Evolutionary conservation across 2,888 invertebrate genomes (phyloP).

Genomic region (Conchocele bisecta): DNA sequence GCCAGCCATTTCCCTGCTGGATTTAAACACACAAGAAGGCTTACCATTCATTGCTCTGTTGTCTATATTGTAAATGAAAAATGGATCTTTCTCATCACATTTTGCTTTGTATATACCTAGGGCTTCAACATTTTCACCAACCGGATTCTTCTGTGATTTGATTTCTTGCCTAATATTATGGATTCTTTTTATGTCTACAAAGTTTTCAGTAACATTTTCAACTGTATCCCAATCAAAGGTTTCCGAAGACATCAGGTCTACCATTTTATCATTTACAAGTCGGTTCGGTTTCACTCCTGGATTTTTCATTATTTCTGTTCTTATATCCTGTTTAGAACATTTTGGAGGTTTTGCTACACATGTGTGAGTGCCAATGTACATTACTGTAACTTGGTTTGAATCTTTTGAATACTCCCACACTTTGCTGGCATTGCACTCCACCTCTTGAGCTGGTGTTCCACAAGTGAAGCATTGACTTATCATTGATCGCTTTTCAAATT

Average conservation of each 20-base stretch:
- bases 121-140: conserved; percentile 2
- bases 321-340: neutral
- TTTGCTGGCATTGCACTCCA: neutral
- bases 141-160: neutral
- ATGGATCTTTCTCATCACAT: conserved; percentile 10
- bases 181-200: neutral
- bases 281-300: neutral
- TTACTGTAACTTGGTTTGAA: neutral
- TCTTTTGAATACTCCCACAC: neutral
- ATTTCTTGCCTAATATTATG: neutral
- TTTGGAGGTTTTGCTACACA: neutral
- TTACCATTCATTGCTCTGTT: conserved; percentile 4
- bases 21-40: conserved; percentile 19
- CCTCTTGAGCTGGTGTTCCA: neutral
- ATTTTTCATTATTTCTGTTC: neutral
- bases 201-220: neutral
- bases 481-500: neutral
- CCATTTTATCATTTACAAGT: conserved; percentile 1
- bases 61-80: conserved; percentile 2
- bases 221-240: neutral
- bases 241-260: neutral
- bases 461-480: neutral
- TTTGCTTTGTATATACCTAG: neutral
- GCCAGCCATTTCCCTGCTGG: conserved; percentile 8
- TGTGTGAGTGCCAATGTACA: neutral